Conservation (phyloP, 2,888 invertebrate genomes). For the Lysandra coridon region DNA sequence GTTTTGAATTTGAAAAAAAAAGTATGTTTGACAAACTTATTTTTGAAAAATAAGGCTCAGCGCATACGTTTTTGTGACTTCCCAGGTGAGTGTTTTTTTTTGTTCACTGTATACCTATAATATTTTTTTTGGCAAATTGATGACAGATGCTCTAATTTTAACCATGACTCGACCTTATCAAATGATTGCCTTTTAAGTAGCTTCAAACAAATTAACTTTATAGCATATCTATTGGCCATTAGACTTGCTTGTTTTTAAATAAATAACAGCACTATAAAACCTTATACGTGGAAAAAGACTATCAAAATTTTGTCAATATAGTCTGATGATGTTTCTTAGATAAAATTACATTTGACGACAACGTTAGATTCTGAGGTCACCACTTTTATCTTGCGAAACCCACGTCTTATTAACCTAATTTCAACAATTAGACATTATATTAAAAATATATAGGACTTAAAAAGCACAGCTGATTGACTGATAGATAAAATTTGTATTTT, state of each 20-base stretch:
- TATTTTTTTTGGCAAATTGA: slow-evolving; percentile 2
- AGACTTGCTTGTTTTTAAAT: background rate
- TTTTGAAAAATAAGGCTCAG: background rate
- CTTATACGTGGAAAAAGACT: slow-evolving; percentile 7
- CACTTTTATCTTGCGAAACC: background rate
- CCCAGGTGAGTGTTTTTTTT: background rate
- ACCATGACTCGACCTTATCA: background rate
- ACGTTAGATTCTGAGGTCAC: background rate
- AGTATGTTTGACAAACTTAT: background rate
- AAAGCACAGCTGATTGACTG: too few relatives aligned
- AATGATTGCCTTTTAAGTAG: background rate
- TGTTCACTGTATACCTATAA: background rate
- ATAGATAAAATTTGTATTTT: too few relatives aligned
- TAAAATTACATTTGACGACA: background rate
- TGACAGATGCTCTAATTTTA: background rate
- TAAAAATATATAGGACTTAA: background rate
- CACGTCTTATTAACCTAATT: background rate
- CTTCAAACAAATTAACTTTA: slow-evolving; percentile 6
- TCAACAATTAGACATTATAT: background rate
- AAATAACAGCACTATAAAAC: slow-evolving; percentile 8
- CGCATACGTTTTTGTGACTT: background rate
- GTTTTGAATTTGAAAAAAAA: too few relatives aligned
- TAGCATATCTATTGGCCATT: slow-evolving; percentile 13
- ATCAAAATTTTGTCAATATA: background rate
- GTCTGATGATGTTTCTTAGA: background rate